These are phyloP conservation scores for Albula goreensis DNA, from an alignment of 2,113 vertebrate genomes.

Conservation along the genomic window DNA sequence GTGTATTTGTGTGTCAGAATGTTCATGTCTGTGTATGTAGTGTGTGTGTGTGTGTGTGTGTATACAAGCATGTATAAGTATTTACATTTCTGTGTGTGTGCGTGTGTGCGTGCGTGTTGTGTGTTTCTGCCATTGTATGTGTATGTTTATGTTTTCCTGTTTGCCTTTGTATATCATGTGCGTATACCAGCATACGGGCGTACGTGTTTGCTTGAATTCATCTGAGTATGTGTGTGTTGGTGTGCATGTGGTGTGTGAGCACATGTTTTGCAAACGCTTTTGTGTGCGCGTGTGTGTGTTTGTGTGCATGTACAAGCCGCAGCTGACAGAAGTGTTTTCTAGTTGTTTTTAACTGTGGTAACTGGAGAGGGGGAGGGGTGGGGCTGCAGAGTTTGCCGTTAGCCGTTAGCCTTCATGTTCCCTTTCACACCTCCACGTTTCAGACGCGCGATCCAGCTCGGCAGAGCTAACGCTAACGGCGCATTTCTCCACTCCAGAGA, in stretches of 20 bases:
- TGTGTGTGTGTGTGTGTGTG: background rate
- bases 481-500: no score
- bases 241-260: background rate
- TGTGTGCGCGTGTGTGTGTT: background rate
- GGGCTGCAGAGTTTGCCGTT: background rate
- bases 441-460: no score
- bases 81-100: background rate
- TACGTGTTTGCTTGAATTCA: background rate
- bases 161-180: no score
- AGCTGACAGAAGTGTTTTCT: background rate
- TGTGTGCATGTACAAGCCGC: background rate
- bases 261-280: background rate
- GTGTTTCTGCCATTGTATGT: background rate
- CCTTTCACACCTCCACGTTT: no score
- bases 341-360: background rate
- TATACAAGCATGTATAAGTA: no score
- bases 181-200: background rate
- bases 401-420: no score
- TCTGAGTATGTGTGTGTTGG: no score
- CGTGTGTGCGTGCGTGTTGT: conserved; percentile 15
- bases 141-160: no score
- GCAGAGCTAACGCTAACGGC: no score
- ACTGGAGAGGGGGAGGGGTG: background rate
- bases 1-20: background rate
- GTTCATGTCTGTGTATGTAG: background rate